Conservation (phyloP, 2,113 vertebrate species). For the Rattus rattus region DNA sequence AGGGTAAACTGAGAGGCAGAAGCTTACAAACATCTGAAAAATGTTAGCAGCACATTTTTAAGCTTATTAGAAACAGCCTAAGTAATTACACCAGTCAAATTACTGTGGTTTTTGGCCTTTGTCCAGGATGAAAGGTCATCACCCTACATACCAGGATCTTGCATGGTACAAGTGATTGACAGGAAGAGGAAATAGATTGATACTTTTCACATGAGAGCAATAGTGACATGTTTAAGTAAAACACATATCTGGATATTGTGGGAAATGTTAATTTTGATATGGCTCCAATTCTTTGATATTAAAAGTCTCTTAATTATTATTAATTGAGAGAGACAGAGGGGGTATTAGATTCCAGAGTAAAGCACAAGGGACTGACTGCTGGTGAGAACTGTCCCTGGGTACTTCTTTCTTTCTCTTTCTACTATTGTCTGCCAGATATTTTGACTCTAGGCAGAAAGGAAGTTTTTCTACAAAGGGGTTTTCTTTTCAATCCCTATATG, state of each 20-base stretch:
- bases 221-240: slow-evolving; percentile 91
- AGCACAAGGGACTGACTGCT: slow-evolving; percentile 78
- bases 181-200: slow-evolving; percentile 92
- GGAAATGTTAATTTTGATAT: slow-evolving; percentile 93
- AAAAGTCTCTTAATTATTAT: slow-evolving; percentile 88
- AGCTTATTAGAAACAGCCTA: slow-evolving; percentile 92
- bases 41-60: slow-evolving; percentile 89
- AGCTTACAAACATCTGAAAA: slow-evolving; percentile 88
- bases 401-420: slow-evolving; percentile 79
- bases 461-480: slow-evolving; percentile 71
- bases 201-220: slow-evolving; percentile 98
- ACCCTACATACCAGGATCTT: slow-evolving; percentile 91
- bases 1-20: slow-evolving; percentile 78
- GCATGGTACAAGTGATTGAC: slow-evolving; percentile 93
- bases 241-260: slow-evolving; percentile 89
- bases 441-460: slow-evolving; percentile 58
- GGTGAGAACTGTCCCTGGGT: slow-evolving; percentile 72
- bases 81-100: slow-evolving; percentile 91
- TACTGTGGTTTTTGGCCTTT: slow-evolving; percentile 92
- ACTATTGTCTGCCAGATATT: slow-evolving; percentile 59
- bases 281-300: slow-evolving; percentile 88
- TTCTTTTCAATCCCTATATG: slow-evolving; percentile 59
- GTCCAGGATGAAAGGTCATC: slow-evolving; percentile 91
- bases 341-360: slow-evolving; percentile 79
- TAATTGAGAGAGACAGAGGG: neutral